phyloP scores from a whole-genome alignment of 2,113 vertebrate species.

The Nanorana parkeri region DNA sequence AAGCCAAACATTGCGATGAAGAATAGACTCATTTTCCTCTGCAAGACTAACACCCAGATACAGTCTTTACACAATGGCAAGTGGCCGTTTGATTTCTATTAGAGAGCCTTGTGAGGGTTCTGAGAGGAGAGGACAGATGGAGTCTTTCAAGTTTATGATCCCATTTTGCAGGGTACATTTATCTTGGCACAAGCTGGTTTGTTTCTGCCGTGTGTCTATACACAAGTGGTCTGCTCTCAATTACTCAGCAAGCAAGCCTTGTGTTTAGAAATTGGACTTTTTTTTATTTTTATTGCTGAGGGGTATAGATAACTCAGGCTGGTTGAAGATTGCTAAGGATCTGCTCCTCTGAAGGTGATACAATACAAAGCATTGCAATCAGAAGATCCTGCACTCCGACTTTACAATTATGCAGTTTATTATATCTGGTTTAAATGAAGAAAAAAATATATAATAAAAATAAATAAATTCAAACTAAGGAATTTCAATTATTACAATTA shows the following conservation, averaged over 20 bases:
- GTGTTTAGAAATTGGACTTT: conserved; percentile 58
- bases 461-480: no score
- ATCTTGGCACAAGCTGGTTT: conserved; percentile 68
- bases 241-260: conserved; percentile 59
- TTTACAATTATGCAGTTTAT: no score
- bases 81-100: conserved; percentile 59
- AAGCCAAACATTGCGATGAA: neutral
- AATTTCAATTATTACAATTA: no score
- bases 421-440: no score
- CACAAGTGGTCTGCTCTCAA: conserved; percentile 66
- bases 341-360: conserved; percentile 71
- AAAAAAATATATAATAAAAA: no score
- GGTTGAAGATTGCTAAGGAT: conserved; percentile 65
- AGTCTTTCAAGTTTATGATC: conserved; percentile 68
- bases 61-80: conserved; percentile 61
- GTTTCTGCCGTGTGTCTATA: conserved; percentile 62
- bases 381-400: no score
- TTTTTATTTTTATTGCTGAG: conserved; percentile 59
- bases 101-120: conserved; percentile 62
- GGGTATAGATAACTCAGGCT: conserved; percentile 24
- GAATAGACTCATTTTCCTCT: neutral
- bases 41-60: neutral
- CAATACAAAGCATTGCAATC: conserved; percentile 24
- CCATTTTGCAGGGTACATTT: conserved; percentile 67
- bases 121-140: conserved; percentile 66